Base-by-base conservation (phyloP, 2,888 invertebrate species). In the Phortica magna region DNA sequence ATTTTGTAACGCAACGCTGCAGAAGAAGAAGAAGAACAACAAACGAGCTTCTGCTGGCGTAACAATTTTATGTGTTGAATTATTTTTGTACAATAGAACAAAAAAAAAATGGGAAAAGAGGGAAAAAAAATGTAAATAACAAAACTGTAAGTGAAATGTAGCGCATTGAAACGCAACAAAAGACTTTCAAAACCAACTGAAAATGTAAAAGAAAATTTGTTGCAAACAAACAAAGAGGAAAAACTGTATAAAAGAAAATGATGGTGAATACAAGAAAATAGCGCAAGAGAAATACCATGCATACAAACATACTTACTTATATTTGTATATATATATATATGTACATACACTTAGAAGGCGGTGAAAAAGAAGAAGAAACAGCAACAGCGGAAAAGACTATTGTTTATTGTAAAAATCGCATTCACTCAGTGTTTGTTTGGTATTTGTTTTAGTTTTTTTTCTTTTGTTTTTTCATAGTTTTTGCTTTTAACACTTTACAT, bases 101-200 rank as follows among this genome's bases (percentile, higher is more conserved):
- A 70, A 19, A 17, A n/a, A 43, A 19, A 39, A 48, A 43, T 19
- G 17, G n/a, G 17, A 70, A 17, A 48, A 65, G 14, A 43, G 14
- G 14, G 42, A 68, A 14, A 17, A 65, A 12, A 65, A 65, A 65
- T n/a, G n/a, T 31, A 14, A 41, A 31, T 31, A 39, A 41, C n/a
- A 65, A 65, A 39, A 41, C 22, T 39, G 14, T 7, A 73, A 73
- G 77, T 82, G 79, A 80, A 86, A 82, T 87, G 82, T 83, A 82
- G 80, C 79, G 84, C 86, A 84, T 83, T 84, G 80, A 82, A 82
- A 82, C 82, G 82, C 83, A 88, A 86, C 86, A 86, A 87, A 31
- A 87, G 84, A 82, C 80, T 79, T 81, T 81, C 19, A 17, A 61
- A 59, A 17, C 17, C 17, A 59, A 59, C 59, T 17, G 22, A 59